Evolutionary conservation across 2,113 vertebrate species (phyloP), one percentile per base, ranked within the genome.

Genomic region (Leucopternis melanops): DNA sequence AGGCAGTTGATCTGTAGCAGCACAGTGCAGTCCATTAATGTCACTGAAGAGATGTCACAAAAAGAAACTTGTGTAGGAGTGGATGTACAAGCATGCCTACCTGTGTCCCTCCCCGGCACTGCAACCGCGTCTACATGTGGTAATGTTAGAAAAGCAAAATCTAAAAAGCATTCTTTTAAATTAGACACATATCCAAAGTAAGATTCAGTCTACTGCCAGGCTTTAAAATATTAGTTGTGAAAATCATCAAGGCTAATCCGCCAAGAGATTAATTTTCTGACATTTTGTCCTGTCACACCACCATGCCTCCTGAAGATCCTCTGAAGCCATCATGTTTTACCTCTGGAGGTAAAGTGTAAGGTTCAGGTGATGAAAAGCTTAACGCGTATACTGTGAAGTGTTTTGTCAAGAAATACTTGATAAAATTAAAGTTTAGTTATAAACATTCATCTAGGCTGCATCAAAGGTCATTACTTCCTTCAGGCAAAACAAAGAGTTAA

Each of bases 61-160:
- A n/a, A 20, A 61, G 25, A 26, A 22, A 10, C 40, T 5, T 5
- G 36, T 1, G 7, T 5, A 15, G 92, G 25, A 17, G 49, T 1
- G 2, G 50, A 1, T 10, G 55, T 11, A 5, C 1, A 4, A 27
- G 13, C 13, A 1, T 15, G 49, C 62, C 20, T 3, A 5, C 49
- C 50, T 6, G 16, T 2, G 58, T 32, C 62, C 65, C 70, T 50
- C 21, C 52, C 31, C 22, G 16, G 58, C 52, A 13, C 50, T 11
- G 10, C 65, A 23, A 5, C 72, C 72, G 17, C 1, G 0, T 5
- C 54, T 55, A 5, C 49, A 1, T 7, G 2, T 0, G 5, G 54
- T 3, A 45, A 29, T 2, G 1, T 66, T 5, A 4, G 40, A 13
- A 32, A 31, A 44, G n/a, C 58, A 19, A 23, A 31, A n/a, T 16